Evolutionary conservation across 2,888 invertebrate genomes (phyloP).

Genomic region (Mythimna ferrago): DNA sequence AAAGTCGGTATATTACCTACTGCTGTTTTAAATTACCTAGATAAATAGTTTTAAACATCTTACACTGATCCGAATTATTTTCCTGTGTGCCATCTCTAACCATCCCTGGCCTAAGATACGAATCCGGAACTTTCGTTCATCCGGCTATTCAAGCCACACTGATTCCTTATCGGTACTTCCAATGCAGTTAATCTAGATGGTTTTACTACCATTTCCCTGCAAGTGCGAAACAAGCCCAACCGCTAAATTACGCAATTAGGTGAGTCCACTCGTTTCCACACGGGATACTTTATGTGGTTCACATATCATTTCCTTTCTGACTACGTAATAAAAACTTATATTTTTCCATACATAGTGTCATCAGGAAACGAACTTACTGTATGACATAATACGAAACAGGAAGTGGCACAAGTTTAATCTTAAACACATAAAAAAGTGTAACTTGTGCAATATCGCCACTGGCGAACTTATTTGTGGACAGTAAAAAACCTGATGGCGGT

Average conservation of each 20-base stretch:
- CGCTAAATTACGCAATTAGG: conserved; percentile 51
- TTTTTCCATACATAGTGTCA: conserved; percentile 37
- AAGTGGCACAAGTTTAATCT: conserved; percentile 63
- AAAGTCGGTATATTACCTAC: no score
- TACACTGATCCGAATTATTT: no score
- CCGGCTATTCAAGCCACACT: conserved; percentile 42
- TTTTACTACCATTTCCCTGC: conserved; percentile 26
- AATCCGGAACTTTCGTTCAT: conserved; percentile 54
- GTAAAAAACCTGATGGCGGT: conserved; percentile 61
- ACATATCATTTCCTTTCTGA: conserved; percentile 53
- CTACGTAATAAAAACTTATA: conserved; percentile 46
- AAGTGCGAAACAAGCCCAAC: conserved; percentile 25
- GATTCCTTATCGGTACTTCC: conserved; percentile 52
- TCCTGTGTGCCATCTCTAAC: no score
- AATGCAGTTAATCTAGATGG: conserved; percentile 27
- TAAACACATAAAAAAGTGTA: conserved; percentile 61
- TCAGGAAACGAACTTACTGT: conserved; percentile 58
- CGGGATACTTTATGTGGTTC: conserved; percentile 44
- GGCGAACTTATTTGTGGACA: conserved; percentile 58
- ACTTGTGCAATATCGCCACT: conserved; percentile 67
- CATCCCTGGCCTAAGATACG: neutral
- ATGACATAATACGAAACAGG: conserved; percentile 66
- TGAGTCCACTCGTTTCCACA: conserved; percentile 20
- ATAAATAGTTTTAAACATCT: no score
- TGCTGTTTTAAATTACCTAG: no score